These are phyloP conservation scores for Drosophila lacertosa DNA, from an alignment of 1,140 invertebrate genomes.

Conservation along the genomic window DNA sequence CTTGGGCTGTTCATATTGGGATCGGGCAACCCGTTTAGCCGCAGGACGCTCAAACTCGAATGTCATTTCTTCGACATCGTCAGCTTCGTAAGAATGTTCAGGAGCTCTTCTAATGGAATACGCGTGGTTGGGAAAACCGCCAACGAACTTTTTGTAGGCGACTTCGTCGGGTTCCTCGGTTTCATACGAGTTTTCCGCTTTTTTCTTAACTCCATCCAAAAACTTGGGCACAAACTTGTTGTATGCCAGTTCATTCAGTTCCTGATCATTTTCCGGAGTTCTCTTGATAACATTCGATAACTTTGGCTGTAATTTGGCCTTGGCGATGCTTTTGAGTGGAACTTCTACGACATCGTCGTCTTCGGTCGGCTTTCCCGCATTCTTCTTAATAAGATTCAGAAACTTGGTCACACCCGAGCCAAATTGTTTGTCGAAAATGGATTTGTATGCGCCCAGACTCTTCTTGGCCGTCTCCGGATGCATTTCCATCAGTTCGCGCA, in stretches of 20 bases:
- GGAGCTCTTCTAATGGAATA: no score
- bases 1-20: slow-evolving; percentile 70
- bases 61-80: slow-evolving; percentile 65
- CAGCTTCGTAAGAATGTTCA: slow-evolving; percentile 71
- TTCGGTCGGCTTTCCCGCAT: slow-evolving; percentile 76
- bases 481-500: slow-evolving; percentile 80
- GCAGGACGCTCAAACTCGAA: slow-evolving; percentile 74
- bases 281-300: no score
- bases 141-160: no score
- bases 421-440: slow-evolving; percentile 74
- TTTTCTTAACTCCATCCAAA: no score
- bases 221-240: no score
- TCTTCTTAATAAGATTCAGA: slow-evolving; percentile 65
- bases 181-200: no score
- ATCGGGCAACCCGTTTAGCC: slow-evolving; percentile 54
- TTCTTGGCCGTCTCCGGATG: slow-evolving; percentile 75
- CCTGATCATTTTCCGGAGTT: no score
- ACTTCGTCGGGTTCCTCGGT: no score
- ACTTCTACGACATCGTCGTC: slow-evolving; percentile 7
- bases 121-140: no score
- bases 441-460: slow-evolving; percentile 66
- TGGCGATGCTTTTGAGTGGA: no score
- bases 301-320: no score
- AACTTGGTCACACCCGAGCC: slow-evolving; percentile 61
- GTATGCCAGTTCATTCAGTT: no score